Percentiles rank a stretch among this genome's conserved stretches.
phyloP scores from a whole-genome alignment of 1,140 invertebrate genomes.

The Rhizoglyphus robini region DNA sequence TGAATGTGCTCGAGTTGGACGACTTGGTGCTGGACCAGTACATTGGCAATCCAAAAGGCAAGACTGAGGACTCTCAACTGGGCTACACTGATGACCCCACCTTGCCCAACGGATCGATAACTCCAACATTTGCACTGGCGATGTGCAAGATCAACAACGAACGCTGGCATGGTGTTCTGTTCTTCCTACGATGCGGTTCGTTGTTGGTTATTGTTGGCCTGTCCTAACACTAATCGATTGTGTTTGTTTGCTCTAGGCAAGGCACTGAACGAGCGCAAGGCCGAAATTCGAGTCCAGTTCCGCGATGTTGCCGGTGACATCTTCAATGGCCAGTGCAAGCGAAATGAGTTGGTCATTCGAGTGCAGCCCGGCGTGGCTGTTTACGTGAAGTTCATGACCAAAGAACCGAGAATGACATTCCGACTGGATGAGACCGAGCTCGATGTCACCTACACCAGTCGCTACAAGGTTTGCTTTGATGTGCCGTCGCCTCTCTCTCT shows the following conservation, averaged over 20 bases:
- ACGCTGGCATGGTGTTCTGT: slow-evolving; percentile 34
- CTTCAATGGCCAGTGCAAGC: slow-evolving; percentile 8
- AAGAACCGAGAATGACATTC: slow-evolving; percentile 33
- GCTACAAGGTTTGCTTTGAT: slow-evolving; percentile 37
- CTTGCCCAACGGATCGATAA: slow-evolving; percentile 24
- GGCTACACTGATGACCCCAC: slow-evolving; percentile 25
- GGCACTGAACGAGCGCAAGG: slow-evolving; percentile 36
- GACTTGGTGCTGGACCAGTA: slow-evolving; percentile 32
- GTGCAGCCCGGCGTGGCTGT: slow-evolving; percentile 20
- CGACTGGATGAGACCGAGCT: slow-evolving; percentile 60
- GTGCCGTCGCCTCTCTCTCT: too few species aligned
- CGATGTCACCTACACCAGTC: slow-evolving; percentile 60
- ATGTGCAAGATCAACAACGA: slow-evolving; percentile 28
- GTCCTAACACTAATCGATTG: neutral
- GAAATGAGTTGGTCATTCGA: slow-evolving; percentile 20
- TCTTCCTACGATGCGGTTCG: slow-evolving; percentile 29
- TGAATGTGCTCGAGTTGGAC: slow-evolving; percentile 24
- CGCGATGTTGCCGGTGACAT: slow-evolving; percentile 7
- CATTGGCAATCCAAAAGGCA: slow-evolving; percentile 29
- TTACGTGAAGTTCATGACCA: slow-evolving; percentile 19
- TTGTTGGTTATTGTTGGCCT: neutral
- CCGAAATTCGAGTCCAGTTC: slow-evolving; percentile 23
- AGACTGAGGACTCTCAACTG: slow-evolving; percentile 5
- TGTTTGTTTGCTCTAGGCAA: slow-evolving; percentile 16
- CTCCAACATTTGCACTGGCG: slow-evolving; percentile 33